These are phyloP conservation scores for Pongo pygmaeus DNA, from an alignment of 2,113 vertebrate genomes.

Conservation along the genomic window DNA sequence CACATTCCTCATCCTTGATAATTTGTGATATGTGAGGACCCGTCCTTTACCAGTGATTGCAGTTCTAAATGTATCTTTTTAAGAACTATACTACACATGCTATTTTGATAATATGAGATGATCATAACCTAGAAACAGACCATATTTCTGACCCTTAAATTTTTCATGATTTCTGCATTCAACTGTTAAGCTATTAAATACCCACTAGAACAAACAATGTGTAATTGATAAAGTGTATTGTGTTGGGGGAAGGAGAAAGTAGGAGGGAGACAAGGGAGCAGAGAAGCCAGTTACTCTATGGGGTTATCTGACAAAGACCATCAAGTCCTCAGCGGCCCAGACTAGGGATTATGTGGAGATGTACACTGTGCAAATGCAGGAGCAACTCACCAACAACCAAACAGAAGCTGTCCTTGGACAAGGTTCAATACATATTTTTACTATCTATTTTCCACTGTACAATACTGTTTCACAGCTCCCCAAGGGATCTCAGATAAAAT, in stretches of 20 bases:
- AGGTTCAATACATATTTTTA: slow-evolving; percentile 62
- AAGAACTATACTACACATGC: slow-evolving; percentile 43
- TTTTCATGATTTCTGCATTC: slow-evolving; percentile 19
- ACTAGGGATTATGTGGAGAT: slow-evolving; percentile 22
- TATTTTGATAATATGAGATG: slow-evolving; percentile 57
- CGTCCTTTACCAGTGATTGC: slow-evolving; percentile 64
- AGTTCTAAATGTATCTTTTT: slow-evolving; percentile 73
- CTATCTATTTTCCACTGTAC: background rate
- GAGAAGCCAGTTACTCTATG: slow-evolving; percentile 51
- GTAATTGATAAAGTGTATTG: background rate
- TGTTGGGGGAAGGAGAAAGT: background rate
- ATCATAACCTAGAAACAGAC: slow-evolving; percentile 8
- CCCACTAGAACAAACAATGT: slow-evolving; percentile 45
- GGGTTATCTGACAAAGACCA: background rate
- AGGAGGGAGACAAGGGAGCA: background rate
- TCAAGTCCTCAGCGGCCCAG: background rate
- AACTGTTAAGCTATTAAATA: background rate
- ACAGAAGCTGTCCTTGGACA: slow-evolving; percentile 68
- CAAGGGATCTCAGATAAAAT: slow-evolving; percentile 61
- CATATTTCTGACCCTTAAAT: slow-evolving; percentile 58
- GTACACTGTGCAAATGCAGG: background rate
- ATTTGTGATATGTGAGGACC: slow-evolving; percentile 60
- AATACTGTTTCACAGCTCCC: background rate
- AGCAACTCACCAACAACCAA: slow-evolving; percentile 18
- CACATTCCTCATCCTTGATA: slow-evolving; percentile 65